A percentile compares a stretch with the other conserved stretches of the same genome.
phyloP scores from a whole-genome alignment of 2,888 invertebrate genomes.

The Machimus atricapillus region DNA sequence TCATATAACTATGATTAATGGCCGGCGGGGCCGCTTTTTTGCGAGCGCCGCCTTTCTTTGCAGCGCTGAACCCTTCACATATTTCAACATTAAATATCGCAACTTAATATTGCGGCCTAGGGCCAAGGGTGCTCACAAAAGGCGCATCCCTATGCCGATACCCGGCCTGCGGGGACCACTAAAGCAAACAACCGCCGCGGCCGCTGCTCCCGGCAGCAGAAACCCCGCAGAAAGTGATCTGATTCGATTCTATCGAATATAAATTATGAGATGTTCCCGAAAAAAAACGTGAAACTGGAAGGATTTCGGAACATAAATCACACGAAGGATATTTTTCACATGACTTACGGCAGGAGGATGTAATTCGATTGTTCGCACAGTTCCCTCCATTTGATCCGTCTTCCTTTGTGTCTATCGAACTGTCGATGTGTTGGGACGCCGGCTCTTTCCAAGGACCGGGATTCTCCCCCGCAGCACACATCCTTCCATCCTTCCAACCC shows the following conservation, averaged over 20 bases:
- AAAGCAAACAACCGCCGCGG: conserved; percentile 37
- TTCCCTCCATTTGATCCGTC: conserved; percentile 44
- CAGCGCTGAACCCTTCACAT: conserved; percentile 3
- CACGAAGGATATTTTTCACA: conserved; percentile 45
- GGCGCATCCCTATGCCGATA: conserved; percentile 9
- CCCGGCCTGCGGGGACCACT: neutral
- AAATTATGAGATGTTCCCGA: conserved; percentile 40
- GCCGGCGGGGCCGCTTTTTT: neutral
- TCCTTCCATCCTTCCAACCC: neutral
- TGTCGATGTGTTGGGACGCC: neutral
- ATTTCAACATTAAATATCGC: conserved; percentile 34
- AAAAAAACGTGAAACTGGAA: conserved; percentile 38
- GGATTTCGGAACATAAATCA: conserved; percentile 43
- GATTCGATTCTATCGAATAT: conserved; percentile 44
- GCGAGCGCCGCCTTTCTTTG: neutral
- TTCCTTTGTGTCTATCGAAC: neutral
- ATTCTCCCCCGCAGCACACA: neutral
- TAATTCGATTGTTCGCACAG: conserved; percentile 46
- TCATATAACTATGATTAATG: conserved; percentile 45
- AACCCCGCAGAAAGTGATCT: conserved; percentile 39
- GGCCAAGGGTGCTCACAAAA: conserved; percentile 16
- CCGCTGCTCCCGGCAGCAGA: neutral
- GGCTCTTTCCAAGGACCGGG: neutral
- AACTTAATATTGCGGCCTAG: conserved; percentile 15
- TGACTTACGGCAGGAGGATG: conserved; percentile 46